These are phyloP conservation scores for Bactericera cockerelli DNA, from an alignment of 1,140 invertebrate species.

Conservation along the genomic window DNA sequence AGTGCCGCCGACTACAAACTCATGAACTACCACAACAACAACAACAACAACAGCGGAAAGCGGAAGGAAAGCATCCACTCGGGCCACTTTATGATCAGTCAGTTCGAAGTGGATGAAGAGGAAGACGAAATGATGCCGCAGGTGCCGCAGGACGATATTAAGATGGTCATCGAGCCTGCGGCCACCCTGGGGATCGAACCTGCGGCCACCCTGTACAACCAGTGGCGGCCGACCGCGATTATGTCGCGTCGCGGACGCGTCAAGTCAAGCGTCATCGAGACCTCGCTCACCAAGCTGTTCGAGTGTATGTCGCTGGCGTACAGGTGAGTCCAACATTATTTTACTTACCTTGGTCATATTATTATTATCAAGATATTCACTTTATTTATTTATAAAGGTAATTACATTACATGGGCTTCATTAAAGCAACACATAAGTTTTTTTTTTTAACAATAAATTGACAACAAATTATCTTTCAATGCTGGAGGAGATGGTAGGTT, in stretches of 20 bases:
- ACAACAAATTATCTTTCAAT: too few relatives aligned
- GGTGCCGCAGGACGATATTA: constrained; percentile 43
- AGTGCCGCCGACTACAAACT: too few relatives aligned
- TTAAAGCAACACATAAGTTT: too few relatives aligned
- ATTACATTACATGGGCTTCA: too few relatives aligned
- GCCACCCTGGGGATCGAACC: too few relatives aligned
- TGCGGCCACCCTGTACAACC: constrained; percentile 23
- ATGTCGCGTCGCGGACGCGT: constrained; percentile 4
- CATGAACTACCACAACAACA: too few relatives aligned
- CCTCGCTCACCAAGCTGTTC: constrained; percentile 84
- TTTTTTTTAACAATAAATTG: too few relatives aligned
- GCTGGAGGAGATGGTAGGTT: too few relatives aligned
- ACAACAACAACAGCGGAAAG: neutral
- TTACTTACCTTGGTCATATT: too few relatives aligned
- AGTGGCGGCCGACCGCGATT: constrained; percentile 21
- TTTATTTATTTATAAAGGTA: too few relatives aligned
- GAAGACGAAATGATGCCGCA: constrained; percentile 65
- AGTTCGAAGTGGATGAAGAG: constrained; percentile 83
- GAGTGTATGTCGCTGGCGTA: constrained; percentile 93
- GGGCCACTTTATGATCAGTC: constrained; percentile 95
- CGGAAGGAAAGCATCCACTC: constrained; percentile 74
- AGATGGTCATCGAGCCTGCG: constrained; percentile 26
- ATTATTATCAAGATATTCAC: too few relatives aligned
- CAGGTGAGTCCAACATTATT: too few relatives aligned
- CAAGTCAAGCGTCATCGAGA: constrained; percentile 69